Evolutionary conservation across 2,113 vertebrate species (phyloP), one percentile per base, ranked within the genome.

Genomic region (Nothoprocta perdicaria): DNA sequence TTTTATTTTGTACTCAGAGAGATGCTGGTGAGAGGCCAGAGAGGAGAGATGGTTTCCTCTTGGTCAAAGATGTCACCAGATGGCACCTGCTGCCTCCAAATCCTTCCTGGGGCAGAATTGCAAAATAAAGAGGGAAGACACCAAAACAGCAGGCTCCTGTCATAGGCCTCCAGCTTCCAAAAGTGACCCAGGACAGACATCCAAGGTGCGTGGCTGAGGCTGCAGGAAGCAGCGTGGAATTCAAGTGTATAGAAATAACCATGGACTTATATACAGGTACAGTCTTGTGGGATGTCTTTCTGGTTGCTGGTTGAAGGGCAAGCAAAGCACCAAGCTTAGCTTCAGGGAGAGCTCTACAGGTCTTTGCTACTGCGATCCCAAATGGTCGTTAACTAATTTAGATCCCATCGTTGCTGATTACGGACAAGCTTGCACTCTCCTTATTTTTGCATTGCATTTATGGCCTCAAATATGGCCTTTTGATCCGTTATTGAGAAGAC

Each of bases 191-290:
- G 66, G 17, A 29, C 12, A 12, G 27, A 13, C 11, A 33, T 66
- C 4, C 18, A 0, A 55, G 19, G 21, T 19, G 26, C 0, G 26
- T 0, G 3, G 57, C 45, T 53, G 46, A 90, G 12, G 41, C 26
- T 55, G 46, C 27, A 41, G 52, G 24, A 9, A 26, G 52, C 26
- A 53, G 26, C 27, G 26, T 23, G 14, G 29, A 52, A 65, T 60
- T 17, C 45, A 17, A 65, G 41, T 0, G 10, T 35, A 7, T 6
- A 40, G 26, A 8, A 62, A 3, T 10, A 31, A 21, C 31, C 10
- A 5, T 41, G 35, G 26, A 53, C 14, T 27, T 4, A 22, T 2
- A 12, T 27, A 1, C 2, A 0, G 35, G 53, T 26, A 6, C 11
- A 61, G 23, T 11, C 48, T 23, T 48, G 9, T 48, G 48, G 0